Base-by-base conservation (phyloP, 2,888 invertebrate genomes). In the Dasypolia templi region DNA sequence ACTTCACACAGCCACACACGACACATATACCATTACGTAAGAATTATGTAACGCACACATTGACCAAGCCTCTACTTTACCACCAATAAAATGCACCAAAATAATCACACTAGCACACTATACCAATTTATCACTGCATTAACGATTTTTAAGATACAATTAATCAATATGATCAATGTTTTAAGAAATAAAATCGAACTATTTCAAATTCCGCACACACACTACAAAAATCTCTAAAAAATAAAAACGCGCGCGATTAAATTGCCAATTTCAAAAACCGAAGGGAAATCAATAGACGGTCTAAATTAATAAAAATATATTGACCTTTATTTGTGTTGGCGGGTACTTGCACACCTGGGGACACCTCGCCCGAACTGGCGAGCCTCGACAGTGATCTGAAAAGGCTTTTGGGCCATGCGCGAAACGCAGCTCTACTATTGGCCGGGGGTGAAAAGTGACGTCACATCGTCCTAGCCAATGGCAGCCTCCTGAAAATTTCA, bases 281-380 rank as follows among this genome's bases (percentile, higher is more conserved):
- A 72, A 88, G 85, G 75, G 75, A 87, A 88, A 86, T 66, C 85
- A 91, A 90, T 84, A 92, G 90, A 90, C 88, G 85, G 89, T 51
- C 68, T 81, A 79, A 75, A 77, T 64, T 72, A 67, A 67, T 66
- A 79, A 79, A 86, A 79, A 82, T 88, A 93, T 93, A 95, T 93
- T 93, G 89, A 96, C 95, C 95, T 95, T 86, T 85, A 89, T 85
- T 89, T 88, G 85, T 86, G 91, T 87, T 87, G 92, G 90, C 91
- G 92, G 90, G 92, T 91, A 94, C 94, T 94, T 92, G 94, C 95
- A 94, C 96, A 95, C 96, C 95, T 94, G 95, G 92, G 92, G 90
- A 89, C 93, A 92, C 93, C 94, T 93, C 92, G 93, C 94, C 95
- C 95, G 92, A 94, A 96, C 95, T 95, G 95, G 89, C 89, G 84